phyloP scores from a whole-genome alignment of 2,113 vertebrate species.

The Marmota flaviventris region DNA sequence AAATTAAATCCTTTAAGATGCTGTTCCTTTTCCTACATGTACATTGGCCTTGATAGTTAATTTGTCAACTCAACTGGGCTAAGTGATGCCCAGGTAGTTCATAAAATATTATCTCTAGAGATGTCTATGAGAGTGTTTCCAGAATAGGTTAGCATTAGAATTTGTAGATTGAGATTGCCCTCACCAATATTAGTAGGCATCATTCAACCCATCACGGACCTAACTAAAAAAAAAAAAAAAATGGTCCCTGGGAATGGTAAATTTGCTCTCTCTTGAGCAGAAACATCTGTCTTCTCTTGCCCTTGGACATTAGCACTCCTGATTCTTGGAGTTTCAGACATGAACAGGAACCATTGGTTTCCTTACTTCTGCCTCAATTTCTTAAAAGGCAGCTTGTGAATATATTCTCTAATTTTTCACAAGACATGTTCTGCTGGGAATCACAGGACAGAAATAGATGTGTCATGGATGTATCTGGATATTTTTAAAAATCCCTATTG shows the following conservation, averaged over 20 bases:
- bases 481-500: background rate
- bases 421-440: background rate
- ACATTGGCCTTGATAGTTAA: background rate
- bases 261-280: background rate
- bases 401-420: background rate
- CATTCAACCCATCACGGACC: background rate
- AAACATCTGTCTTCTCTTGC: background rate
- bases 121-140: background rate
- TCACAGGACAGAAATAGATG: background rate
- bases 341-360: background rate
- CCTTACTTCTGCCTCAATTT: background rate
- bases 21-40: background rate
- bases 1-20: background rate
- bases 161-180: background rate
- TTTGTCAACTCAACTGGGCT: background rate
- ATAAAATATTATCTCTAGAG: background rate
- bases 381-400: background rate
- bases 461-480: background rate
- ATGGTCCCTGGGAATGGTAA: background rate
- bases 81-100: background rate
- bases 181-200: background rate
- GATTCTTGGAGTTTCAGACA: background rate
- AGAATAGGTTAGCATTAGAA: background rate
- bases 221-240: background rate
- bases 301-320: background rate